phyloP scores from a whole-genome alignment of 2,797 vertebrate species.

The Acanthurus tractus region DNA sequence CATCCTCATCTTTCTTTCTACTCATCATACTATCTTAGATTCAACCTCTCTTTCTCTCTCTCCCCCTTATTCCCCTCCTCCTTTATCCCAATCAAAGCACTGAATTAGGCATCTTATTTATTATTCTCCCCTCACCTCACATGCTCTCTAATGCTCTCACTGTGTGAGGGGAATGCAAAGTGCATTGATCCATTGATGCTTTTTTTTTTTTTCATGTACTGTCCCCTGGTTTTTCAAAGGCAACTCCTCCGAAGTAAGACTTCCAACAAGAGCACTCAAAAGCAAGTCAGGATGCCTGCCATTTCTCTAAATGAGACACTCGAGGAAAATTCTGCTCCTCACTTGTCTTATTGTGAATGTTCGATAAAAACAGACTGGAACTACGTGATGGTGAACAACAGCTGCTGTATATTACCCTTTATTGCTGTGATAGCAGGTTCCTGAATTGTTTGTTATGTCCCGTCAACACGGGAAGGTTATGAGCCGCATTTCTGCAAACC shows the following conservation, averaged over 20 bases:
- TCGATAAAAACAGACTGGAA: slow-evolving; percentile 1
- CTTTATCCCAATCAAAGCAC: slow-evolving; percentile 46
- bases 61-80: slow-evolving; percentile 29
- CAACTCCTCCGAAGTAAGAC: background rate
- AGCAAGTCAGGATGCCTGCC: background rate
- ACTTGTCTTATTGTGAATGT: slow-evolving; percentile 20
- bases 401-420: background rate
- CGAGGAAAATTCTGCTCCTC: background rate
- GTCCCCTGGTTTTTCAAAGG: slow-evolving; percentile 29
- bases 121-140: slow-evolving; percentile 53
- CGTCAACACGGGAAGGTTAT: background rate
- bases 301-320: background rate
- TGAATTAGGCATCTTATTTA: slow-evolving; percentile 62
- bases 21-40: slow-evolving; percentile 48
- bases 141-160: slow-evolving; percentile 20
- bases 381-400: background rate
- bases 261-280: slow-evolving; percentile 19
- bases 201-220: slow-evolving; percentile 24
- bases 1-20: slow-evolving; percentile 29
- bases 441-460: slow-evolving; percentile 7
- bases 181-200: slow-evolving; percentile 41
- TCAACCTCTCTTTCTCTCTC: slow-evolving; percentile 30
- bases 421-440: background rate
- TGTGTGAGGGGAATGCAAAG: slow-evolving; percentile 49
- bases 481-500: slow-evolving; percentile 26